phyloP scores from a whole-genome alignment of 2,888 invertebrate genomes.

The Dicyrtomina minuta region DNA sequence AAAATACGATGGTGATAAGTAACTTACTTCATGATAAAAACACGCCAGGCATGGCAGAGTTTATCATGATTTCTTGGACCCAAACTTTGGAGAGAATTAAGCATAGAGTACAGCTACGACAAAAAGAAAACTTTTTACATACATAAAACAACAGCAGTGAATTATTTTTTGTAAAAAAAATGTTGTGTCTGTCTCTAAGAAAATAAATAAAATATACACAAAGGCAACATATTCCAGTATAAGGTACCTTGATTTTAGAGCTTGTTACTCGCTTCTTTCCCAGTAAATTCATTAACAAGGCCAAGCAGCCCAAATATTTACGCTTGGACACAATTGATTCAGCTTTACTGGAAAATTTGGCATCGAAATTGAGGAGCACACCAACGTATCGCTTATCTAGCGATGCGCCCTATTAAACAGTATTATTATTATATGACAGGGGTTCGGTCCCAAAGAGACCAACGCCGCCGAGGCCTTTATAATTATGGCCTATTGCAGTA shows the following conservation, averaged over 20 bases:
- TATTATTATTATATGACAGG: too few relatives aligned
- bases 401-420: constrained; percentile 5
- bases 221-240: neutral
- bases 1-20: too few relatives aligned
- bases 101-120: constrained; percentile 42
- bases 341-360: constrained; percentile 3
- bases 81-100: constrained; percentile 37
- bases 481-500: too few relatives aligned
- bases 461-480: too few relatives aligned
- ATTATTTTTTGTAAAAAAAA: too few relatives aligned
- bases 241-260: constrained; percentile 26
- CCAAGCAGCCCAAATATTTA: constrained; percentile 17
- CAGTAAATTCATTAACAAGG: constrained; percentile 17
- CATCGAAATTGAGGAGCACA: constrained; percentile 17
- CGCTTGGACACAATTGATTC: constrained; percentile 17
- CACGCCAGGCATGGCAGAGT: constrained; percentile 39
- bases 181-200: too few relatives aligned
- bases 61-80: constrained; percentile 37
- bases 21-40: constrained; percentile 40
- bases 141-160: too few relatives aligned
- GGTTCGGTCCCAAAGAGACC: too few relatives aligned
- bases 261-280: constrained; percentile 13
- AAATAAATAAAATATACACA: too few relatives aligned
- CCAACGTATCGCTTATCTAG: constrained; percentile 12
- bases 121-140: neutral